These are phyloP conservation scores for Drosophila baimaii DNA, from an alignment of 1,140 invertebrate genomes.

Conservation along the genomic window DNA sequence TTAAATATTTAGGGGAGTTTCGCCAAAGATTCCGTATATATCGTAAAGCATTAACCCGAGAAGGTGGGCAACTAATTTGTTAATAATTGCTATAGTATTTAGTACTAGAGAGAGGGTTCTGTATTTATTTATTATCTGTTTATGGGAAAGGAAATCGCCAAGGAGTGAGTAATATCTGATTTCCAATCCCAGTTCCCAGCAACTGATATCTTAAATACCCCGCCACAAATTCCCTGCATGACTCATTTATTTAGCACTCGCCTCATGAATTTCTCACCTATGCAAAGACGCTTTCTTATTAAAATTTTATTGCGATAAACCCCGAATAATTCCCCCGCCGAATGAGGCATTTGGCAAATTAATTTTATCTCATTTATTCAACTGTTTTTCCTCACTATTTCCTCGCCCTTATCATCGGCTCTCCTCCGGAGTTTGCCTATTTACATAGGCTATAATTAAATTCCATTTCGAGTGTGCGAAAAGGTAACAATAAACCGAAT, in stretches of 20 bases:
- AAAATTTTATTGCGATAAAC: constrained; percentile 20
- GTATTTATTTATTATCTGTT: neutral
- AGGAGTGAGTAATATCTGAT: constrained; percentile 34
- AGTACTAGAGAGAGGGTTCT: too few species aligned
- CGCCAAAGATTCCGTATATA: neutral
- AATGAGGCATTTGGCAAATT: neutral
- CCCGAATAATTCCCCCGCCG: constrained; percentile 14
- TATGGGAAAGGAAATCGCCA: constrained; percentile 1
- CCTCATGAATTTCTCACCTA: constrained; percentile 22
- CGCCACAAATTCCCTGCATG: constrained; percentile 13
- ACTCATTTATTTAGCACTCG: constrained; percentile 34
- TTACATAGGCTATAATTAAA: constrained; percentile 37
- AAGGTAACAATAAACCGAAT: constrained; percentile 33
- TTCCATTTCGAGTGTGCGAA: constrained; percentile 41
- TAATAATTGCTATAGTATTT: constrained; percentile 6
- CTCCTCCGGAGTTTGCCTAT: constrained; percentile 15
- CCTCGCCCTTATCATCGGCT: constrained; percentile 5
- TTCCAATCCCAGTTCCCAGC: constrained; percentile 41
- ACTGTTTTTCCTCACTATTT: constrained; percentile 10
- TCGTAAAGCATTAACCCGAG: neutral
- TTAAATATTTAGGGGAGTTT: constrained; percentile 3
- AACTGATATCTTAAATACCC: constrained; percentile 28
- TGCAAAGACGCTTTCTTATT: constrained; percentile 14
- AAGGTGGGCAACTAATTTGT: constrained; percentile 11
- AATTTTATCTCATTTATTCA: constrained; percentile 29